phyloP scores from a whole-genome alignment of 2,797 vertebrate species.

The Chaetodon trifasciatus region DNA sequence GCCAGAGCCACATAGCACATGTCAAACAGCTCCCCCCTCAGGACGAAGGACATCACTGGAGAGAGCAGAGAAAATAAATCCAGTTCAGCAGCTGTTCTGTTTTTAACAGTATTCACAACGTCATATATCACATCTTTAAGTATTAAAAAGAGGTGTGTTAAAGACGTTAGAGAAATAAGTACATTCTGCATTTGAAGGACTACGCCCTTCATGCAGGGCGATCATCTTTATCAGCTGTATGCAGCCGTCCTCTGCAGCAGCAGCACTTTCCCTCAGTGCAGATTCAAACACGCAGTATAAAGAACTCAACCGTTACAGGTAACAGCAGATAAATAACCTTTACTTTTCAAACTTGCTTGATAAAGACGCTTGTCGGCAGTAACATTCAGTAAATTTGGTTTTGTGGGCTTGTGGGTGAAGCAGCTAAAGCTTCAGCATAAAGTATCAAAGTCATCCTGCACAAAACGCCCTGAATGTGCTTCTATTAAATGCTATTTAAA shows the following conservation, averaged over 20 bases:
- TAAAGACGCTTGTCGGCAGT: not conserved
- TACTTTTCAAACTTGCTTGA: not conserved
- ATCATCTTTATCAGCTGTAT: not conserved
- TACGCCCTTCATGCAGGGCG: not conserved
- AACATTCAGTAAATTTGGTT: not conserved
- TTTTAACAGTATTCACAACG: not conserved
- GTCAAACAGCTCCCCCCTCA: slow-evolving; percentile 29
- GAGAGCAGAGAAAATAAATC: not conserved
- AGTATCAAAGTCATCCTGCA: not conserved
- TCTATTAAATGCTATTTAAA: not conserved
- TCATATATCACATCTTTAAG: no score
- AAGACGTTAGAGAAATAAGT: not conserved
- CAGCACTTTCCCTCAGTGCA: not conserved
- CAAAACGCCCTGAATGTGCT: not conserved
- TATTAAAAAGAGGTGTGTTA: not conserved
- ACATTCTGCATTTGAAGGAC: not conserved
- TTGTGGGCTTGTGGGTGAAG: not conserved
- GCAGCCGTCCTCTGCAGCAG: not conserved
- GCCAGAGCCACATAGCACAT: slow-evolving; percentile 36
- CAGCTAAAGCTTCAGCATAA: no score
- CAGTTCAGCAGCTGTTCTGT: no score
- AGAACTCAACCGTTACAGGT: not conserved
- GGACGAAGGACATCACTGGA: slow-evolving; percentile 35
- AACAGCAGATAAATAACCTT: not conserved
- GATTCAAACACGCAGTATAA: not conserved